Conservation (phyloP, 2,113 vertebrate genomes). For the Antigone vipio region DNA sequence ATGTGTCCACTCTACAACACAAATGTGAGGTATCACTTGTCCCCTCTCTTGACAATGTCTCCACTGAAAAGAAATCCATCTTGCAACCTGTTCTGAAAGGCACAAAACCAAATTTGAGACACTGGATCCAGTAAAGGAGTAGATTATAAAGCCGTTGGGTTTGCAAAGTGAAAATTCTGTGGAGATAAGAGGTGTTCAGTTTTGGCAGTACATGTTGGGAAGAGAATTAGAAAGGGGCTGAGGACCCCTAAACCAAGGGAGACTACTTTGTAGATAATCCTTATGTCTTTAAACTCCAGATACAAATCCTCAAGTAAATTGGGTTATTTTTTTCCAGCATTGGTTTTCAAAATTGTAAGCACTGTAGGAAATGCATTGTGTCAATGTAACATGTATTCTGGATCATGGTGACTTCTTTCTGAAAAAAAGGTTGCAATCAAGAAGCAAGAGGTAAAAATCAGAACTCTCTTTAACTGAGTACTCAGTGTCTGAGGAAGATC, state of each 20-base stretch:
- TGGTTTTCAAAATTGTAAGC: not conserved
- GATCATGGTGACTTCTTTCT: not conserved
- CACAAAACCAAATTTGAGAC: not conserved
- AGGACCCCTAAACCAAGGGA: not conserved
- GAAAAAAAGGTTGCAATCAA: not conserved
- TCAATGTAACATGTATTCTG: not conserved
- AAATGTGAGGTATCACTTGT: not conserved
- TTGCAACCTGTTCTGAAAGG: not conserved
- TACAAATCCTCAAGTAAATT: not conserved
- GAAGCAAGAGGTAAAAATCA: not conserved
- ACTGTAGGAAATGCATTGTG: not conserved
- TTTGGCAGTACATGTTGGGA: not conserved
- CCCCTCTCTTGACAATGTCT: not conserved
- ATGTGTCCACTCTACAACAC: not conserved
- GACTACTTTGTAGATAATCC: not conserved
- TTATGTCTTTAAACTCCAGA: not conserved
- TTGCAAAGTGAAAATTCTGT: not conserved
- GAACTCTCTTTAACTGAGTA: not conserved
- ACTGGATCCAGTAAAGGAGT: not conserved
- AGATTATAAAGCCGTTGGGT: not conserved
- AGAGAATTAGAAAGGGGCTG: not conserved
- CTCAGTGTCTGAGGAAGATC: not conserved
- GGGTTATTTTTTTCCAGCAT: not conserved
- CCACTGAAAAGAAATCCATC: not conserved
- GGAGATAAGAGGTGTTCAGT: fast-evolving